These are phyloP conservation scores for Imbricaverruca yamaguchii DNA, from an alignment of 2,888 invertebrate species.

Conservation along the genomic window DNA sequence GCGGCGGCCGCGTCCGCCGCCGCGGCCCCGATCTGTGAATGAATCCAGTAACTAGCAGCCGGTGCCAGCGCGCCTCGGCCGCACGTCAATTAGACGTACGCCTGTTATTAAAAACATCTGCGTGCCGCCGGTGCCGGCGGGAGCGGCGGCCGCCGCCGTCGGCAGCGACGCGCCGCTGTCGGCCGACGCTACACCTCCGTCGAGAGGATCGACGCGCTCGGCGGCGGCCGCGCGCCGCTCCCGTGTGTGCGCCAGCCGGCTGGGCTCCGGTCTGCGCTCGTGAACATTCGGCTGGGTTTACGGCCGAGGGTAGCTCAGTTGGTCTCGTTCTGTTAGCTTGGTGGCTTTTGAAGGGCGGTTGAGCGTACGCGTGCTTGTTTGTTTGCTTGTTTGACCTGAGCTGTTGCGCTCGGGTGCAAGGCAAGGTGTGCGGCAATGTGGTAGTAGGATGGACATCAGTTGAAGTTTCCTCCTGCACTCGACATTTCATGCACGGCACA, in stretches of 20 bases:
- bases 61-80: background rate
- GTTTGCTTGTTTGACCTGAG: background rate
- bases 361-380: background rate
- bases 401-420: background rate
- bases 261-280: background rate
- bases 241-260: background rate
- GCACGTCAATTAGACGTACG: slow-evolving; percentile 2
- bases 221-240: background rate
- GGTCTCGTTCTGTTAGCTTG: background rate
- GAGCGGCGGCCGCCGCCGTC: background rate
- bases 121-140: background rate
- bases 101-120: slow-evolving; percentile 8
- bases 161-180: background rate
- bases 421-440: no score
- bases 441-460: no score
- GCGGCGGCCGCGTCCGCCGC: background rate
- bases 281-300: background rate
- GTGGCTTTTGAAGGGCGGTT: background rate
- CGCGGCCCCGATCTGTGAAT: background rate
- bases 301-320: background rate
- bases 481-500: no score
- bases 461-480: no score
- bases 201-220: background rate
- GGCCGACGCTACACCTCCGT: background rate
- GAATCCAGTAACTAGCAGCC: background rate